Percentiles rank a stretch among this genome's conserved stretches.
Evolutionary conservation across 1,140 invertebrate genomes (phyloP).

Genomic region (Zaprionus davidi): DNA sequence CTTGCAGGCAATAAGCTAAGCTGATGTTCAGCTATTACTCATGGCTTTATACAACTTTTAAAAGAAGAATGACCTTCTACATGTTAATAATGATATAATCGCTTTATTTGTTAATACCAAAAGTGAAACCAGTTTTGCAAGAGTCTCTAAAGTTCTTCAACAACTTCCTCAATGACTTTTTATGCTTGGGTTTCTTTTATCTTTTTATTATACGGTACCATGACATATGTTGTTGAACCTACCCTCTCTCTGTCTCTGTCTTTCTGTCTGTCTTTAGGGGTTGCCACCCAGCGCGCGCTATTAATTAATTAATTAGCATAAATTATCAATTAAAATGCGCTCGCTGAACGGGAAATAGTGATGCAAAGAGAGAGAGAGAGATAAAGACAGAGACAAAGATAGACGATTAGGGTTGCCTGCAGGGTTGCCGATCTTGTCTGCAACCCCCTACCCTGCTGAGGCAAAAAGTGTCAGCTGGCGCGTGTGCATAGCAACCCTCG

Average conservation of each 20-base stretch:
- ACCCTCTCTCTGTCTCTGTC: background rate
- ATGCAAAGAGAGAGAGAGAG: background rate
- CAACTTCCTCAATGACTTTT: constrained; percentile 1
- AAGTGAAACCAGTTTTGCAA: background rate
- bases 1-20: background rate
- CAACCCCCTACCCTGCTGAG: background rate
- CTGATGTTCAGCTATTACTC: background rate
- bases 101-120: background rate
- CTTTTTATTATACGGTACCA: background rate
- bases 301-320: constrained; percentile 77
- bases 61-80: background rate
- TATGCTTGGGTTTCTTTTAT: background rate
- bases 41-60: background rate
- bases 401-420: background rate
- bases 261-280: background rate
- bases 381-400: background rate
- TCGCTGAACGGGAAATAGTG: constrained; percentile 39
- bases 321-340: constrained; percentile 72
- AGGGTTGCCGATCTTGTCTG: constrained; percentile 7
- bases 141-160: background rate
- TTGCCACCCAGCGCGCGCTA: constrained; percentile 34
- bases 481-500: background rate
- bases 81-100: background rate
- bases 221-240: constrained; percentile 15
- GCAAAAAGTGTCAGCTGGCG: constrained; percentile 25